Conservation (phyloP, 2,113 vertebrate genomes). For the Marmota flaviventris region DNA sequence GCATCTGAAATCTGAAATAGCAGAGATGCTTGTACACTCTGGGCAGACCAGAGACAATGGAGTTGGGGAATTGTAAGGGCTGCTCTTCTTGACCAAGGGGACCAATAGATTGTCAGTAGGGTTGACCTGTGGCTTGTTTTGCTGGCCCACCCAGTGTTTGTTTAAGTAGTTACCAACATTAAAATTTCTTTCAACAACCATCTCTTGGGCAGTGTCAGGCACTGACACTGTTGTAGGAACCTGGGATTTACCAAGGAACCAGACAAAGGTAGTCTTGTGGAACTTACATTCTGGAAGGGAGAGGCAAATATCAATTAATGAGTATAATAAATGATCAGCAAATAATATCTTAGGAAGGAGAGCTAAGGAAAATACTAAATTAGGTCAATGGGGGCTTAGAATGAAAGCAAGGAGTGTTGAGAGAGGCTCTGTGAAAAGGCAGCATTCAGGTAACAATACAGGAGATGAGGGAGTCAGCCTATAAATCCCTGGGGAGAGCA, state of each 20-base stretch:
- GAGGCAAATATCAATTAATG: not conserved
- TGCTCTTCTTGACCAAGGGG: not conserved
- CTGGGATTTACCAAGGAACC: not conserved
- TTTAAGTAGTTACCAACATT: not conserved
- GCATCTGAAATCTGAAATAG: slow-evolving; percentile 28
- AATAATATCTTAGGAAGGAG: not conserved
- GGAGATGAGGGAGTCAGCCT: not conserved
- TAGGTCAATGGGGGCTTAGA: not conserved
- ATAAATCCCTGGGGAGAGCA: not conserved
- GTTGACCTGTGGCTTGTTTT: not conserved
- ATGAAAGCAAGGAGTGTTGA: not conserved
- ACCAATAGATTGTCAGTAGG: not conserved
- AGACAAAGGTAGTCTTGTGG: not conserved
- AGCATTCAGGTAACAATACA: not conserved
- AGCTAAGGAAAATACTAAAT: not conserved
- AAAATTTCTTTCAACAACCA: not conserved
- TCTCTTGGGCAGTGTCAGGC: not conserved
- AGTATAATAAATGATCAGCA: not conserved
- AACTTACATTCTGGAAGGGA: not conserved
- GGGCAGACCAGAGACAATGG: not conserved
- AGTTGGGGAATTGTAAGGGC: no score
- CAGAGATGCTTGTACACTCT: not conserved
- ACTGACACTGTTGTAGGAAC: not conserved
- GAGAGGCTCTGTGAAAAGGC: not conserved
- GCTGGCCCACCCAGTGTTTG: not conserved